Base-by-base conservation (phyloP, 1,140 invertebrate genomes). In the Drosophila dunni region DNA sequence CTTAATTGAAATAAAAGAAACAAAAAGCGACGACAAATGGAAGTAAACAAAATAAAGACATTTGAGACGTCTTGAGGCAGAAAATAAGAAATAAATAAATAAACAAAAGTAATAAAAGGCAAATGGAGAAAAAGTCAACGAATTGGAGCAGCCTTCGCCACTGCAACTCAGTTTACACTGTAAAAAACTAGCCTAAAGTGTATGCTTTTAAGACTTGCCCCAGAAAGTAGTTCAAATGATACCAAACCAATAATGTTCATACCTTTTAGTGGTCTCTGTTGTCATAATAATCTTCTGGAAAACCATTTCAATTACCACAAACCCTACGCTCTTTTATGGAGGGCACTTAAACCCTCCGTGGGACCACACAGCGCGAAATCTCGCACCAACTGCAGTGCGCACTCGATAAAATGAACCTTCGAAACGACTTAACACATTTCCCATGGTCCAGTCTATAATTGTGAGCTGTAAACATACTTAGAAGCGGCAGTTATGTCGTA, bases 341-440 rank as follows among this genome's bases (percentile, higher is more conserved):
- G 44, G 65, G 57, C 33, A 69, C 71, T 74, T 74, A 69, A 62
- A 40, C 48, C 69, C 9, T 11, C 17, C 29, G 53, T 57, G 69
- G 67, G 24, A 29, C 80, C 80, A 82, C 80, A 82, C 80, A 79
- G 64, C 58, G 81, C 69, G 80, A 79, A 69, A 84, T 71, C 51
- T 84, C 65, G 74, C 80, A 75, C 76, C 76, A 51, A 83, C 72
- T 81, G 75, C 70, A 75, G 36, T 20, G 33, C 77, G 75, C 65
- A 75, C 20, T 20, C 46, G 63, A 72, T 65, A 57, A 66, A 67
- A 36, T 60, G 34, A 24, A 65, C 62, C 24, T 29, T 29, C 24
- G 24, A 29, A 61, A 42, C 57, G 36, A 17, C 38, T 45, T 13
- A 53, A 8, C 9, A 57, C 54, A 46, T 46, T 61, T 79, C 44